These are phyloP conservation scores for Epirrhoe alternata DNA, from an alignment of 2,888 invertebrate species.

Conservation along the genomic window DNA sequence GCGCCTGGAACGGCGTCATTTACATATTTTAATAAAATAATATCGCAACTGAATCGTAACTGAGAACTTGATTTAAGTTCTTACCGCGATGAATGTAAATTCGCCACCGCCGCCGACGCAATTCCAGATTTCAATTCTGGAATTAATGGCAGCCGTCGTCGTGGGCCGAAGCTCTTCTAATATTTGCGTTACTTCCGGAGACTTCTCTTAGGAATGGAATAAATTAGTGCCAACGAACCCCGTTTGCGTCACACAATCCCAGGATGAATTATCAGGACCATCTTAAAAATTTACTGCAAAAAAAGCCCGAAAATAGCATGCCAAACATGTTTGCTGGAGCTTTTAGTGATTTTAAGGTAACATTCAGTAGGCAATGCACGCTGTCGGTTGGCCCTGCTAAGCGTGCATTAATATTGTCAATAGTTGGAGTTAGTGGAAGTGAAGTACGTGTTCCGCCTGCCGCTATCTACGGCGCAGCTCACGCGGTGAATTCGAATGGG, in stretches of 20 bases:
- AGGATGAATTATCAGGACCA: constrained; percentile 41
- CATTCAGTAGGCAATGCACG: constrained; percentile 73
- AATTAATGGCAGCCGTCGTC: constrained; percentile 78
- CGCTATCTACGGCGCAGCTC: constrained; percentile 82
- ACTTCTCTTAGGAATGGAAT: constrained; percentile 80
- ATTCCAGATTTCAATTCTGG: constrained; percentile 85
- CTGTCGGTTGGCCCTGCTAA: constrained; percentile 78
- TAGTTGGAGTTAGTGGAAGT: constrained; percentile 85
- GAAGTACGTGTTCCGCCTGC: constrained; percentile 85
- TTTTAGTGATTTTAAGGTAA: constrained; percentile 54
- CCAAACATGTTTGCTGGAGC: constrained; percentile 9
- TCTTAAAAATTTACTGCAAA: constrained; percentile 4
- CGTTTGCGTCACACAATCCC: constrained; percentile 45
- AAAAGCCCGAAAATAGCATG: constrained; percentile 2
- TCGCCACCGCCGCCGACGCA: constrained; percentile 78
- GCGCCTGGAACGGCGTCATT: constrained; percentile 76
- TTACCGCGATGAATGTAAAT: constrained; percentile 85
- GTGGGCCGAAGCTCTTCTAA: constrained; percentile 80
- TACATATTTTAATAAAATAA: constrained; percentile 86
- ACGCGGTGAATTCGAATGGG: constrained; percentile 83
- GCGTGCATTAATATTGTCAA: constrained; percentile 85
- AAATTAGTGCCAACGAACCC: constrained; percentile 75
- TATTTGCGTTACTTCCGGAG: constrained; percentile 83
- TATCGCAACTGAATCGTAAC: constrained; percentile 85
- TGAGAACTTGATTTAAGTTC: constrained; percentile 85